Evolutionary conservation across 2,797 vertebrate genomes (phyloP).

Genomic region (Cyprinodon diabolis): DNA sequence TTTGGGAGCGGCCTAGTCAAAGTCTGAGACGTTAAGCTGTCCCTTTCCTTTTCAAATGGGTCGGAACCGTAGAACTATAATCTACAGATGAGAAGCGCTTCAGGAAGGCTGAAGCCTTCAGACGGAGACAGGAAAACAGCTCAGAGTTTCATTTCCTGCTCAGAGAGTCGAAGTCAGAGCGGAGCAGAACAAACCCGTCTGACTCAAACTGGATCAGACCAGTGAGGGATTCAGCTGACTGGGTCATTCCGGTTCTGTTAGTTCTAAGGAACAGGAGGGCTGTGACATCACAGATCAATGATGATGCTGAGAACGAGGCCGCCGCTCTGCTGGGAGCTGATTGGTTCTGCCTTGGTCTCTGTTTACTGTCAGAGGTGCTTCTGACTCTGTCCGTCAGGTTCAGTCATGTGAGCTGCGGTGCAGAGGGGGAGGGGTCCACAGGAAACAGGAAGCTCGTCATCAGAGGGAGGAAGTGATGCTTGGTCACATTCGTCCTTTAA

Average conservation of each 20-base stretch:
- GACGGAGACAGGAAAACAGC: neutral
- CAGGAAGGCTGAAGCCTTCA: neutral
- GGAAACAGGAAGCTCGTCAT: neutral
- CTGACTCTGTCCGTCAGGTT: neutral
- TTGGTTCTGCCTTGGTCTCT: neutral
- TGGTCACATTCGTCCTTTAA: neutral
- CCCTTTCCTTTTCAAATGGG: neutral
- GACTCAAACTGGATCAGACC: neutral
- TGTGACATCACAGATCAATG: neutral
- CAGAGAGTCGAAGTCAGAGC: neutral
- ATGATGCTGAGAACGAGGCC: no score
- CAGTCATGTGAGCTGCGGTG: neutral
- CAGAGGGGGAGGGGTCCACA: constrained; percentile 23
- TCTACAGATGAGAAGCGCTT: neutral
- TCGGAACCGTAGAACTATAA: neutral
- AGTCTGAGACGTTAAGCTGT: no score
- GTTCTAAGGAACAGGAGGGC: neutral
- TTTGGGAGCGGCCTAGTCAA: no score
- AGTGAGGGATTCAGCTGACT: neutral
- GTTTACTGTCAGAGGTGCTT: neutral
- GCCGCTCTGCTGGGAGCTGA: neutral
- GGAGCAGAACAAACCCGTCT: constrained; percentile 3
- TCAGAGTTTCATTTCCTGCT: constrained; percentile 48
- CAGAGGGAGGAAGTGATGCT: constrained; percentile 5
- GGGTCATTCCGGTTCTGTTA: neutral